A percentile compares a stretch with the other conserved stretches of the same genome.
Conservation (phyloP, 1,140 invertebrate genomes). For the Luehdorfia chinensis region DNA sequence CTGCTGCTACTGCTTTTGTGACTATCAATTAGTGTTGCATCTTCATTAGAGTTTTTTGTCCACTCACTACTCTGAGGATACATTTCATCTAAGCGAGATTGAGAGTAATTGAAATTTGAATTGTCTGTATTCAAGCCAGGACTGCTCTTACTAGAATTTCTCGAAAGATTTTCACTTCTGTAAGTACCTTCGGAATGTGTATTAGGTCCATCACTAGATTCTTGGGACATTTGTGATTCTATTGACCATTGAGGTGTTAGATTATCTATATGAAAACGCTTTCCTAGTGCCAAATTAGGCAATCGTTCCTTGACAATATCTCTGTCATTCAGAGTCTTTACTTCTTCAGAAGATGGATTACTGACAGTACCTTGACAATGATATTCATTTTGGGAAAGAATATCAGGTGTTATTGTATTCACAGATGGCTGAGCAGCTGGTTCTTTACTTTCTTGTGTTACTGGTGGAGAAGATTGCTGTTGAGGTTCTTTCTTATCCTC, state of each 20-base stretch:
- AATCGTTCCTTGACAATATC: constrained; percentile 60
- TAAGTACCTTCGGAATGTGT: constrained; percentile 78
- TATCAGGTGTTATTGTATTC: constrained; percentile 25
- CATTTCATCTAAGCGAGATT: constrained; percentile 38
- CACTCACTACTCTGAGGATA: constrained; percentile 45
- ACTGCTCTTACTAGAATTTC: constrained; percentile 75
- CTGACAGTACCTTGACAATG: constrained; percentile 23
- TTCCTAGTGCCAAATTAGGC: constrained; percentile 63
- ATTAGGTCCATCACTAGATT: constrained; percentile 77
- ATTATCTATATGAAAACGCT: constrained; percentile 66
- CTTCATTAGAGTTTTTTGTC: constrained; percentile 42
- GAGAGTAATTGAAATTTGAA: constrained; percentile 61
- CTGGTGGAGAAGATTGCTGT: constrained; percentile 16
- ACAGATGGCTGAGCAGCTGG: constrained; percentile 11
- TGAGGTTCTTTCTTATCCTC: constrained; percentile 55
- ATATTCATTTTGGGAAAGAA: constrained; percentile 24
- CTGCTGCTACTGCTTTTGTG: constrained; percentile 28
- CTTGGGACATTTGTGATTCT: constrained; percentile 79
- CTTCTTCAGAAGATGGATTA: constrained; percentile 35
- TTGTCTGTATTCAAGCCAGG: constrained; percentile 62
- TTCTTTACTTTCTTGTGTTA: constrained; percentile 19
- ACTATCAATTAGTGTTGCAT: constrained; percentile 26
- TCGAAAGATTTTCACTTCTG: constrained; percentile 77
- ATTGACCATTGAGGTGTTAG: constrained; percentile 80
- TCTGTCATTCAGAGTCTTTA: constrained; percentile 60